These are phyloP conservation scores for Halotydeus destructor DNA, from an alignment of 1,140 invertebrate species.

Conservation along the genomic window DNA sequence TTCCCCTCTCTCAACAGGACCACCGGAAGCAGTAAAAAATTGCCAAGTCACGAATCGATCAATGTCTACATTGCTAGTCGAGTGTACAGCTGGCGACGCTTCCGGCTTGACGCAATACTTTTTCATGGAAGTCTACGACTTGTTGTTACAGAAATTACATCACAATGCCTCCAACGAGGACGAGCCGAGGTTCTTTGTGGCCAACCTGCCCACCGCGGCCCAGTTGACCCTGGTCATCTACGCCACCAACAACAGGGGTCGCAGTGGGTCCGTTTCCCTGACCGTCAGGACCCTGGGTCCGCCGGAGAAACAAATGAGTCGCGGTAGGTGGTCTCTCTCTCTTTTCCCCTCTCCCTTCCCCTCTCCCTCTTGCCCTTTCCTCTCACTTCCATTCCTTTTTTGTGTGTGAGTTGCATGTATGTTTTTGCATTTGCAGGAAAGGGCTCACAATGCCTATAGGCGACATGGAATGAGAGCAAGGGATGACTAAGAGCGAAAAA, in stretches of 20 bases:
- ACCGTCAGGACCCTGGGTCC: slow-evolving; percentile 10
- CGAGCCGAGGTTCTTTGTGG: neutral
- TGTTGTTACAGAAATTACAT: neutral
- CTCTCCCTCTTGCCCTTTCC: too few relatives aligned
- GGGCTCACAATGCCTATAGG: too few relatives aligned
- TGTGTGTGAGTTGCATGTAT: too few relatives aligned
- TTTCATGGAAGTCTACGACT: slow-evolving; percentile 45
- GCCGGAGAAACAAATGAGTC: slow-evolving; percentile 6
- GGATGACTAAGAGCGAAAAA: too few relatives aligned
- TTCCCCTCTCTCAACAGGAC: too few relatives aligned
- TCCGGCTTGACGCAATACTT: slow-evolving; percentile 59
- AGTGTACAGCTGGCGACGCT: slow-evolving; percentile 48
- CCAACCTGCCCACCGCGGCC: neutral
- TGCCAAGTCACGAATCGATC: slow-evolving; percentile 17
- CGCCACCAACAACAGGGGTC: slow-evolving; percentile 17
- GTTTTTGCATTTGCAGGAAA: too few relatives aligned
- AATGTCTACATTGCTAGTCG: slow-evolving; percentile 36
- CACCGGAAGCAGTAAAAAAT: slow-evolving; percentile 18
- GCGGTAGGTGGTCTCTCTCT: too few relatives aligned
- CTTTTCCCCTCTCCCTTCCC: too few relatives aligned
- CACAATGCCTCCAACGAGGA: neutral
- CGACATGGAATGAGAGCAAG: too few relatives aligned
- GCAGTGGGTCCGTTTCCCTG: slow-evolving; percentile 14
- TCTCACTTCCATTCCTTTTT: too few relatives aligned
- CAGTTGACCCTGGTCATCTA: slow-evolving; percentile 15